Conservation (phyloP, 2,888 invertebrate genomes). For the Catocala sponsa region DNA sequence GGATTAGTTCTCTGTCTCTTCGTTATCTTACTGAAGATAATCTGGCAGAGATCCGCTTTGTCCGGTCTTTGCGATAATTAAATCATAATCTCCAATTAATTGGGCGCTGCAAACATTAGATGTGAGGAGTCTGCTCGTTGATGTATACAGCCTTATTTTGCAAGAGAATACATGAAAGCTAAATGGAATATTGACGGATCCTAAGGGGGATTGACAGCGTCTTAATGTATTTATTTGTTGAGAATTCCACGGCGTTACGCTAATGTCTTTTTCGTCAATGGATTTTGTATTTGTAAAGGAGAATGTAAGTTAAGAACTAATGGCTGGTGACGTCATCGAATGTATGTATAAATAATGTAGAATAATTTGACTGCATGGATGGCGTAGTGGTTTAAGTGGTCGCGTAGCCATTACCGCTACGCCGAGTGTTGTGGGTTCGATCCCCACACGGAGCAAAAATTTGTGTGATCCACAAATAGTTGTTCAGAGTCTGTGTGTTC, state of each 20-base stretch:
- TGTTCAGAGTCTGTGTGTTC: too few relatives aligned
- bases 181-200: conserved; percentile 7
- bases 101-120: conserved; percentile 27
- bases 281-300: background rate
- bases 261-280: background rate
- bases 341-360: too few relatives aligned
- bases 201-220: background rate
- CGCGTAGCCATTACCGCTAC: too few relatives aligned
- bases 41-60: conserved; percentile 31
- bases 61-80: conserved; percentile 30
- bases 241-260: background rate
- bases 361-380: too few relatives aligned
- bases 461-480: too few relatives aligned
- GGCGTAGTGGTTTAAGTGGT: too few relatives aligned
- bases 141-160: conserved; percentile 16
- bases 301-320: too few relatives aligned
- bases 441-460: too few relatives aligned
- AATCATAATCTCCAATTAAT: conserved; percentile 40
- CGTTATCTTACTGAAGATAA: conserved; percentile 28
- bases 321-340: too few relatives aligned
- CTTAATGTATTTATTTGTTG: conserved; percentile 6
- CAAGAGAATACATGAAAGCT: conserved; percentile 9
- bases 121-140: conserved; percentile 17
- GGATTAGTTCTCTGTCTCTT: conserved; percentile 21
- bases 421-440: too few relatives aligned